Percentiles rank a stretch among this genome's conserved stretches.
Evolutionary conservation across 2,797 vertebrate species (phyloP).

Genomic region (Scolopax rusticola): DNA sequence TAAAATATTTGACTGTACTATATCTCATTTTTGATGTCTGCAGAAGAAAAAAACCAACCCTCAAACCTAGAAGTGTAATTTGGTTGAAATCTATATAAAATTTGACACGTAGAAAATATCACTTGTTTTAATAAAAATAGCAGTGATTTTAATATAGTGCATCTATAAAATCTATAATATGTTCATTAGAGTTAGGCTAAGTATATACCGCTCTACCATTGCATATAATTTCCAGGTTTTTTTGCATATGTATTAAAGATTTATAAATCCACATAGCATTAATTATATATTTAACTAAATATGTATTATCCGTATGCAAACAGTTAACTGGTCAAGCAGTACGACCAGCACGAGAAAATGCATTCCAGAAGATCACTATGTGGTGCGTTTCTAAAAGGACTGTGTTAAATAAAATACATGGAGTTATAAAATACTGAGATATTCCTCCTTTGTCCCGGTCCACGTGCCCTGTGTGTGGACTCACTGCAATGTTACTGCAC

Average conservation of each 20-base stretch:
- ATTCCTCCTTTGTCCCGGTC: accelerated
- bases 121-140: neutral
- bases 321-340: neutral
- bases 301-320: neutral
- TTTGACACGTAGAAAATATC: neutral
- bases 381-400: neutral
- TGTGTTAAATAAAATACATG: neutral
- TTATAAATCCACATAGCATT: neutral
- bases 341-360: neutral
- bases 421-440: neutral
- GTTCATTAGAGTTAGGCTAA: neutral
- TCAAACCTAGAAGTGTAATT: neutral
- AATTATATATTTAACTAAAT: neutral
- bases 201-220: neutral
- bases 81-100: neutral
- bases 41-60: neutral
- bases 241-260: neutral
- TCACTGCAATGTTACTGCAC: accelerated
- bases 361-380: neutral
- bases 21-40: neutral
- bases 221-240: neutral
- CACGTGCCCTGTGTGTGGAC: accelerated
- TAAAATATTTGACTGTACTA: neutral
- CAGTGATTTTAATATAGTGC: neutral
- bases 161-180: neutral